phyloP scores from a whole-genome alignment of 2,113 vertebrate species.

The Melanerpes aurifrons region DNA sequence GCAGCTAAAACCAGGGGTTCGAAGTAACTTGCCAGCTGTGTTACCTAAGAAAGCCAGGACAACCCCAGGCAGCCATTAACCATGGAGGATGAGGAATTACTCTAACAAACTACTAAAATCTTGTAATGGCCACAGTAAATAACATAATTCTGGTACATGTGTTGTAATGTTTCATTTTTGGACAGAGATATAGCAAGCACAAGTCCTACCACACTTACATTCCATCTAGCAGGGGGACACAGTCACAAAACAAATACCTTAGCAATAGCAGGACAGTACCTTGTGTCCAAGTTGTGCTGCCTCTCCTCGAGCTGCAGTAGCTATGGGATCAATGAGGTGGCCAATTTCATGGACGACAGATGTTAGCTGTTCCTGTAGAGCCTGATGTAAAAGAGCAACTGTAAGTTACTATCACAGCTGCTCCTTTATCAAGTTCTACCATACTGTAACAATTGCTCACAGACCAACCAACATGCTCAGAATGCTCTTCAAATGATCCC shows the following conservation, averaged over 20 bases:
- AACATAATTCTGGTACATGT: rapidly evolving
- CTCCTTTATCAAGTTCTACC: background rate
- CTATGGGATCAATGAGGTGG: slow-evolving; percentile 94
- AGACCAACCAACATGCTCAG: background rate
- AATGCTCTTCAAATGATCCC: background rate
- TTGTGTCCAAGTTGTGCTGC: slow-evolving; percentile 98
- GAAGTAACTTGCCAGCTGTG: slow-evolving; percentile 95
- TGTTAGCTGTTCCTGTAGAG: slow-evolving; percentile 95
- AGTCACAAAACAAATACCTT: background rate
- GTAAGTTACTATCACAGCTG: background rate
- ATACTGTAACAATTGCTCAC: background rate
- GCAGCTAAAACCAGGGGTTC: slow-evolving; percentile 93
- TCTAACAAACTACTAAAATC: background rate
- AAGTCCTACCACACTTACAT: background rate
- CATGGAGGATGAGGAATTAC: background rate
- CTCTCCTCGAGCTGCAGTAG: slow-evolving; percentile 91
- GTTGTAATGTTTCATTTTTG: background rate
- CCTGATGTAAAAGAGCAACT: slow-evolving; percentile 75
- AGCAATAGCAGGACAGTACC: slow-evolving; percentile 67
- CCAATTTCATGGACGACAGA: slow-evolving; percentile 97
- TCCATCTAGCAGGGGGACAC: background rate
- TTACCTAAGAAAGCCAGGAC: slow-evolving; percentile 81
- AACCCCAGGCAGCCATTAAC: background rate
- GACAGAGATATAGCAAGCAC: background rate
- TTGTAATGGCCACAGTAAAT: background rate